These are phyloP conservation scores for Drosophila guanche DNA, from an alignment of 1,140 invertebrate genomes.

Conservation along the genomic window DNA sequence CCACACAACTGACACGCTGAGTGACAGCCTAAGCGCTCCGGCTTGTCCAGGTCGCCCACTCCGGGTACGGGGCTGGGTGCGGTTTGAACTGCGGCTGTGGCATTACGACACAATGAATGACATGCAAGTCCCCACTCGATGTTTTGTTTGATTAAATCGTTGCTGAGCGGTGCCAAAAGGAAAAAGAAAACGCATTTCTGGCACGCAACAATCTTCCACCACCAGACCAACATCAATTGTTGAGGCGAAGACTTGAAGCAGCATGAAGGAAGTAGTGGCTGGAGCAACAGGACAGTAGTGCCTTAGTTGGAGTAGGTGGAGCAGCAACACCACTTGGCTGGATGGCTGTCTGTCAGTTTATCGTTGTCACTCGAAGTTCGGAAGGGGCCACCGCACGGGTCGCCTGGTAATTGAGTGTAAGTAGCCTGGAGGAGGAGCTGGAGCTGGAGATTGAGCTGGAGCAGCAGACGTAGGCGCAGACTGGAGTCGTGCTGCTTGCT, in stretches of 20 bases:
- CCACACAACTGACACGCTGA: conserved; percentile 61
- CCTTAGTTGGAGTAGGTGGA: background rate
- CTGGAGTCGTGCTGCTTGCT: conserved; percentile 30
- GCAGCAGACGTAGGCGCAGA: conserved; percentile 6
- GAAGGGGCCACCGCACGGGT: background rate
- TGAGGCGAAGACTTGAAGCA: conserved; percentile 9
- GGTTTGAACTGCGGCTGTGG: background rate
- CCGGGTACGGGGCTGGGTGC: background rate
- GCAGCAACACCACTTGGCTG: conserved; percentile 27
- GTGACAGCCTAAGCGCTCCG: conserved; percentile 57
- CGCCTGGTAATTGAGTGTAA: conserved; percentile 70
- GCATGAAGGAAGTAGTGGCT: background rate
- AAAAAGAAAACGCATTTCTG: conserved; percentile 43
- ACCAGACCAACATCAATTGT: conserved; percentile 56
- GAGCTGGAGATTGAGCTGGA: conserved; percentile 7
- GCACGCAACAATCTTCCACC: conserved; percentile 35
- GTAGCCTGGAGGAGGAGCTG: conserved; percentile 47
- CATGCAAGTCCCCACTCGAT: conserved; percentile 53
- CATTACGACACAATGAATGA: conserved; percentile 46
- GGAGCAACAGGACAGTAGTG: conserved; percentile 4
- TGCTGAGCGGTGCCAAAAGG: conserved; percentile 50
- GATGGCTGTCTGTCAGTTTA: conserved; percentile 42
- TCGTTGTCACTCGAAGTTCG: conserved; percentile 59
- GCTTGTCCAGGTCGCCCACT: conserved; percentile 7
- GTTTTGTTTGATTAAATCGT: conserved; percentile 75